Percentiles rank a stretch among this genome's conserved stretches.
These are phyloP conservation scores for Coryphaenoides rupestris DNA, from an alignment of 2,113 vertebrate genomes.

Conservation along the genomic window DNA sequence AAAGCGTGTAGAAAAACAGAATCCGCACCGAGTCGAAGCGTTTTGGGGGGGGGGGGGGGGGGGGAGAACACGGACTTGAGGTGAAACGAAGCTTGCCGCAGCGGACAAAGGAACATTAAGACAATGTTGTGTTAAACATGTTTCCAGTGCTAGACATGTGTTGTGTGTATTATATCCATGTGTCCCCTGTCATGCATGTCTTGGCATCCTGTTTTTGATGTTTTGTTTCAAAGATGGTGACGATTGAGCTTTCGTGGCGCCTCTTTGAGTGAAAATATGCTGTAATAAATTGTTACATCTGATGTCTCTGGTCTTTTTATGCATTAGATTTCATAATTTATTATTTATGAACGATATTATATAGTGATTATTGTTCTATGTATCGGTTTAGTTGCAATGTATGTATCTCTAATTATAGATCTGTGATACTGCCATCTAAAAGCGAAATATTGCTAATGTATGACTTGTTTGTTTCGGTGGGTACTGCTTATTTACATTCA, in stretches of 20 bases:
- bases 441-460: background rate
- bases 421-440: background rate
- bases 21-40: too few relatives aligned
- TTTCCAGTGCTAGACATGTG: too few relatives aligned
- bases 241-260: conserved; percentile 4
- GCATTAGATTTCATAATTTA: background rate
- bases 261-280: background rate
- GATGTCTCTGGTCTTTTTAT: conserved; percentile 42
- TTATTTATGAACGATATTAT: background rate
- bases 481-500: too few relatives aligned
- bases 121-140: conserved; percentile 5
- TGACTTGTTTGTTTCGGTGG: too few relatives aligned
- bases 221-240: conserved; percentile 12
- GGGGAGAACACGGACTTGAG: too few relatives aligned
- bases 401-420: background rate
- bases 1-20: too few relatives aligned
- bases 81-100: too few relatives aligned
- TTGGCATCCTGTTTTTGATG: background rate
- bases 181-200: background rate
- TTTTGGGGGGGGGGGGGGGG: too few relatives aligned
- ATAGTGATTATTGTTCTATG: background rate
- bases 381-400: background rate
- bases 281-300: conserved; percentile 66
- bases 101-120: background rate
- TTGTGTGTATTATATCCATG: background rate